Evolutionary conservation across 2,888 invertebrate genomes (phyloP), one percentile per base, ranked within the genome.

Genomic region (Mimachlamys varia): DNA sequence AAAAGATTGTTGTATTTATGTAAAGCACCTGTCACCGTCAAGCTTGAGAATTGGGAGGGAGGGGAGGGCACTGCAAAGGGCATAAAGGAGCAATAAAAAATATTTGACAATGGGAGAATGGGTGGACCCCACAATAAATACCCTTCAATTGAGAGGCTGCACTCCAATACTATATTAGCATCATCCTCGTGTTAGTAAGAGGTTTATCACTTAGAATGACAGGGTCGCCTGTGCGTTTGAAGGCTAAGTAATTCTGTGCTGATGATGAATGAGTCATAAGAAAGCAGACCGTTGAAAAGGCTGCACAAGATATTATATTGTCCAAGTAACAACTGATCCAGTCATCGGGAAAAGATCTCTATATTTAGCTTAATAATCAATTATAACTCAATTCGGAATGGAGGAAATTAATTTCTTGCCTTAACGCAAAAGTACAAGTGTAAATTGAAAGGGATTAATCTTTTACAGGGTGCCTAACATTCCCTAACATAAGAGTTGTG

Each of bases 361-460:
- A 76, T 76, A 76, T 76, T 76, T 76, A 76, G 76, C 76, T 76
- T 76, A 76, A 76, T 76, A 76, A 76, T 76, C 76, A 76, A 76
- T 76, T 76, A 76, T 76, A 76, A 76, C 76, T 76, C 76, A 76
- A 76, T 76, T 76, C 76, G 27, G 33, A 76, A 76, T 17, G 27
- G 76, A 33, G 76, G 76, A 76, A 76, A 76, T 76, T 76, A 76
- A 76, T 76, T 76, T 33, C 76, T 33, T 76, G 76, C 76, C 33
- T 76, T 22, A 76, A 76, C 76, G 13, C 76, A 76, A 76, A 76
- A 76, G 76, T 76, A 76, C 76, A 76, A 76, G 76, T 76, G 76
- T 76, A 27, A 76, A 76, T 76, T 76, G 76, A 76, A 76, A 76
- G 33, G 27, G 27, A 76, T 76, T 76, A 76, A 76, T 76, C 76